Evolutionary conservation across 1,140 invertebrate species (phyloP).

Genomic region (Hestina assimilis): DNA sequence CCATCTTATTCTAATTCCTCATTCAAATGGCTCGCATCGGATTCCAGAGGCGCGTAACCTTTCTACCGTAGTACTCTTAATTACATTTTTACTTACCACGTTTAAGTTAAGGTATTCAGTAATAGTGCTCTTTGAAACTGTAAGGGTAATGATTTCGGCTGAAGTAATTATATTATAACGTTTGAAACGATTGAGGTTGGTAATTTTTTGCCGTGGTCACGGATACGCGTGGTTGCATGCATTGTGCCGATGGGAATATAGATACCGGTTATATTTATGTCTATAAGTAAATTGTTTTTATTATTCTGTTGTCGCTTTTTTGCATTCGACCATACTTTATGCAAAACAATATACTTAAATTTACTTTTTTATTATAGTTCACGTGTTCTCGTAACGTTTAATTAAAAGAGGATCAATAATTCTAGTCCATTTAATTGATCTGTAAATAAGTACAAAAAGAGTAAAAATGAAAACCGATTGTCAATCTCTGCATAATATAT

Average conservation of each 20-base stretch:
- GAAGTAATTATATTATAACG: slow-evolving; percentile 7
- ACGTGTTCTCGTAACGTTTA: no score
- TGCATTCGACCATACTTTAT: slow-evolving; percentile 2
- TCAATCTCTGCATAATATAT: slow-evolving; percentile 3
- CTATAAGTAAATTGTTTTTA: slow-evolving; percentile 21
- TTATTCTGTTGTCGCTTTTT: slow-evolving; percentile 18
- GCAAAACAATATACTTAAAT: slow-evolving; percentile 12
- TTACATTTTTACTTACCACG: slow-evolving; percentile 40
- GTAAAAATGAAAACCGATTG: background rate
- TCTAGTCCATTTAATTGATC: no score
- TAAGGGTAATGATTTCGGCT: slow-evolving; percentile 16
- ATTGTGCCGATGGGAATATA: slow-evolving; percentile 14
- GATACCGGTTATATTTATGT: slow-evolving; percentile 19
- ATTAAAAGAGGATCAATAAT: no score
- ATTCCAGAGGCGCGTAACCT: slow-evolving; percentile 67
- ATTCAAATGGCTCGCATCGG: slow-evolving; percentile 71
- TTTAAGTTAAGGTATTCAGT: slow-evolving; percentile 36
- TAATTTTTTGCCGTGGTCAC: slow-evolving; percentile 11
- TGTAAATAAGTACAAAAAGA: background rate
- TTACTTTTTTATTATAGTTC: no score
- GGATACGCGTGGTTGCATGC: slow-evolving; percentile 16
- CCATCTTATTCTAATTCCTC: slow-evolving; percentile 76
- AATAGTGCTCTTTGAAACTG: slow-evolving; percentile 22
- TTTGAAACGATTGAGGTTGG: slow-evolving; percentile 11
- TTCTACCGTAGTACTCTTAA: slow-evolving; percentile 43